Conservation (phyloP, 2,888 invertebrate species). For the Panzeria rudis region DNA sequence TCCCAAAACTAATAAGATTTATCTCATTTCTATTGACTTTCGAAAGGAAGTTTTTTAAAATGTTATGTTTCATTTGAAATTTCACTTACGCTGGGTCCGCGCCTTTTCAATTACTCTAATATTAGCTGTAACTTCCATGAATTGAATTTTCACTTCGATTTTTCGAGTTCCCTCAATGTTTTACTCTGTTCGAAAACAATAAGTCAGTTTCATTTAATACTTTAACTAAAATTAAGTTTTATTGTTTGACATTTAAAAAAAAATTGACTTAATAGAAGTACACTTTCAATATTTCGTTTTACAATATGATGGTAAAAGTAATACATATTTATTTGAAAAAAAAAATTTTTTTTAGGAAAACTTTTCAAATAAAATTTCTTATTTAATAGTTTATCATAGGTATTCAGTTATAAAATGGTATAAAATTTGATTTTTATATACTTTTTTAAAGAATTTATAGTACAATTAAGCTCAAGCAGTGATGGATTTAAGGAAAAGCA, state of each 20-base stretch:
- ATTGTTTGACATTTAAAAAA: slow-evolving; percentile 44
- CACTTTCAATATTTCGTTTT: background rate
- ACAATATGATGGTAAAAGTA: background rate
- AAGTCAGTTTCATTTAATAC: background rate
- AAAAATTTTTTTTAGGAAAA: background rate
- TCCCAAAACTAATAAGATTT: too few relatives aligned
- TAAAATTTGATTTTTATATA: slow-evolving; percentile 55
- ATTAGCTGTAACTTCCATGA: too few relatives aligned
- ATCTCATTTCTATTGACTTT: too few relatives aligned
- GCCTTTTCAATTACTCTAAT: too few relatives aligned
- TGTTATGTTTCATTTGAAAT: too few relatives aligned
- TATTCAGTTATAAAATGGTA: slow-evolving; percentile 60
- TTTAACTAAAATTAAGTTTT: slow-evolving; percentile 39
- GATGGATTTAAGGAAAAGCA: slow-evolving; percentile 24
- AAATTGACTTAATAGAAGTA: background rate
- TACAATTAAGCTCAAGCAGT: slow-evolving; percentile 64
- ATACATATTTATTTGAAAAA: background rate
- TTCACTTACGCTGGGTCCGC: too few relatives aligned
- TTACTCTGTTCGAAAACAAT: background rate
- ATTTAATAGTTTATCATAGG: slow-evolving; percentile 45
- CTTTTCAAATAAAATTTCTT: slow-evolving; percentile 22
- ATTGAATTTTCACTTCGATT: too few relatives aligned
- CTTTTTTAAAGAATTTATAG: slow-evolving; percentile 18
- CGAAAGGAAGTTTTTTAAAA: too few relatives aligned
- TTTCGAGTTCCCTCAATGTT: too few relatives aligned